Conservation (phyloP, 2,113 vertebrate species). For the Bettongia penicillata region DNA sequence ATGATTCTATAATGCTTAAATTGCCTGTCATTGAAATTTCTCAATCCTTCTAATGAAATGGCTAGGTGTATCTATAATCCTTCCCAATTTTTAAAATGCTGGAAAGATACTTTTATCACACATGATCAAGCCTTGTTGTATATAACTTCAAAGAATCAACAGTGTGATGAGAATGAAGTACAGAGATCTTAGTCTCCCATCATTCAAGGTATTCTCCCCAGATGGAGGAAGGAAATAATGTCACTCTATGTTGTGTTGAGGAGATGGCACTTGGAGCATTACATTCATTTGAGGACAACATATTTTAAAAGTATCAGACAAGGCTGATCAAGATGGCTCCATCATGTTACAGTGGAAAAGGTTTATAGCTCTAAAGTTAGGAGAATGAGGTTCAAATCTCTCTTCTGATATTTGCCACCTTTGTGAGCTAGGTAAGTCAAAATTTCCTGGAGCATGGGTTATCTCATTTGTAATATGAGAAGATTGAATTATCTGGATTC, state of each 20-base stretch:
- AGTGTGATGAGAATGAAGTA: too few species aligned
- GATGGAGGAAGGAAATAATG: background rate
- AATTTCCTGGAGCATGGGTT: background rate
- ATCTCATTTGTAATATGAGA: background rate
- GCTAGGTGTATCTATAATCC: background rate
- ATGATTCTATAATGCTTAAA: background rate
- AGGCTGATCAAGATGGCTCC: background rate
- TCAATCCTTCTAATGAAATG: background rate
- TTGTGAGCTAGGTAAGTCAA: background rate
- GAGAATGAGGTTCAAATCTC: background rate
- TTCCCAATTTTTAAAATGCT: background rate
- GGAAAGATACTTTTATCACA: background rate
- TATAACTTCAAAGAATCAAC: too few species aligned
- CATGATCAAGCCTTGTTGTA: background rate
- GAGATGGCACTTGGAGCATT: background rate
- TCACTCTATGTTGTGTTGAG: background rate
- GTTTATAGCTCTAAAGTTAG: background rate
- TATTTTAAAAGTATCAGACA: background rate
- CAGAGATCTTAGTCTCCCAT: background rate
- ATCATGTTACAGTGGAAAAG: background rate
- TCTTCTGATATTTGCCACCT: background rate
- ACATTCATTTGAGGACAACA: background rate
- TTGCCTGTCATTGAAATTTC: background rate
- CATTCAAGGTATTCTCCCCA: background rate
- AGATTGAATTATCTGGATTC: background rate